A percentile compares a stretch with the other conserved stretches of the same genome.
Evolutionary conservation across 2,888 invertebrate species (phyloP).

Genomic region (Atherix ibis): DNA sequence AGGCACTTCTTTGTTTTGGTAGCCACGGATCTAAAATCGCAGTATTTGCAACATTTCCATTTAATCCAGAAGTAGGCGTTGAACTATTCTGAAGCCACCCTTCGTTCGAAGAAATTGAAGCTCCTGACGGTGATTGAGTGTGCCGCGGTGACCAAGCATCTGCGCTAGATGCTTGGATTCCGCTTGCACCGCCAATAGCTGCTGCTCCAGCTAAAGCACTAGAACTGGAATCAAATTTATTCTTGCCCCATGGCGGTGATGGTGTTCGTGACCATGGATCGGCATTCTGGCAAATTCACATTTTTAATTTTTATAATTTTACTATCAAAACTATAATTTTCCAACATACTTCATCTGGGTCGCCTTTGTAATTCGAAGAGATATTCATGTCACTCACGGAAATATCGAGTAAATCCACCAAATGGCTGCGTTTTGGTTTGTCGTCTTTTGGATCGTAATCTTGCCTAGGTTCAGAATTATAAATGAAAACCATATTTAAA

Average conservation of each 20-base stretch:
- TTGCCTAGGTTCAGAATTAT: conserved; percentile 3
- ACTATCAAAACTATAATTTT: not conserved
- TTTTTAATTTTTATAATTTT: not conserved
- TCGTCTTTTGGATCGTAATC: conserved; percentile 10
- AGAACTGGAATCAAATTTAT: conserved; percentile 34
- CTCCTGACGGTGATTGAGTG: conserved; percentile 30
- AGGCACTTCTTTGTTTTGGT: conserved; percentile 16
- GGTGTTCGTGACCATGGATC: conserved; percentile 32
- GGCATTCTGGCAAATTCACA: conserved; percentile 18
- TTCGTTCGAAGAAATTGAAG: conserved; percentile 30
- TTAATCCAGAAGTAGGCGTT: conserved; percentile 14
- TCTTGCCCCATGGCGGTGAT: conserved; percentile 24
- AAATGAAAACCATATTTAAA: too few species aligned
- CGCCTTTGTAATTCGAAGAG: too few species aligned
- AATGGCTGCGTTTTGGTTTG: conserved; percentile 44
- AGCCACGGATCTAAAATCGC: conserved; percentile 23
- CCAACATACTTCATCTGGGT: too few species aligned
- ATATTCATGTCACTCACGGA: conserved; percentile 48
- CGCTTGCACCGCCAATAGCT: conserved; percentile 16
- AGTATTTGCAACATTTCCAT: conserved; percentile 17
- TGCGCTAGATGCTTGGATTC: conserved; percentile 10
- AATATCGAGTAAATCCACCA: conserved; percentile 72
- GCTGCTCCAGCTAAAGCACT: conserved; percentile 19
- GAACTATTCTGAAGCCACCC: conserved; percentile 27
- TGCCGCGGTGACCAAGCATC: conserved; percentile 24